phyloP scores from a whole-genome alignment of 2,113 vertebrate genomes.

The Otocyon megalotis region DNA sequence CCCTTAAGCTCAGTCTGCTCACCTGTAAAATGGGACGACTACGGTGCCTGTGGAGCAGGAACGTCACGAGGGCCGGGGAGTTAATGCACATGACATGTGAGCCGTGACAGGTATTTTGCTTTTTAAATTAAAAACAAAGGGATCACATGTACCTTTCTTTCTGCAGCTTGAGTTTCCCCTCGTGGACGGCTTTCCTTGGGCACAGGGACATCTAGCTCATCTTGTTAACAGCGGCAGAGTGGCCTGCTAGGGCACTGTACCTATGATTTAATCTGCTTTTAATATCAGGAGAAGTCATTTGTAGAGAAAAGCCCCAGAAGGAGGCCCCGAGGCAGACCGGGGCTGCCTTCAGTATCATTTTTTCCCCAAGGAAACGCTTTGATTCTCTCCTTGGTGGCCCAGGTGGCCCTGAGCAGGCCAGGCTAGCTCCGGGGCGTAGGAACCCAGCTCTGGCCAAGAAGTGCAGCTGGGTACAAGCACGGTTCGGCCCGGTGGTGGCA shows the following conservation, averaged over 20 bases:
- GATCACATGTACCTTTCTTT: rapidly evolving
- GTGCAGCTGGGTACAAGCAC: neutral
- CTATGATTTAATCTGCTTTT: too few species aligned
- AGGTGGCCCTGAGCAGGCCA: neutral
- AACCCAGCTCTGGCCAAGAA: neutral
- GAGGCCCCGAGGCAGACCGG: neutral
- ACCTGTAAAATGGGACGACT: neutral
- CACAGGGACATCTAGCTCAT: too few species aligned
- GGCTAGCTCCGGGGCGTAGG: neutral
- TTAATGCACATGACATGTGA: rapidly evolving
- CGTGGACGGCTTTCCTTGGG: neutral
- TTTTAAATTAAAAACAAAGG: neutral
- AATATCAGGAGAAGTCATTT: neutral
- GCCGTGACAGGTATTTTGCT: neutral
- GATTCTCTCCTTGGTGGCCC: neutral
- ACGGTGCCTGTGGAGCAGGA: rapidly evolving
- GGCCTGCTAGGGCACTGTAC: rapidly evolving
- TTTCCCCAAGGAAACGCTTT: neutral
- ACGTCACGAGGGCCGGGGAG: rapidly evolving
- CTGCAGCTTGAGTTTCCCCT: neutral
- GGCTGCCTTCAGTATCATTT: too few species aligned
- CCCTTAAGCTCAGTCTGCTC: neutral
- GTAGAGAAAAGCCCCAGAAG: neutral
- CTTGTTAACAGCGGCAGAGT: neutral
- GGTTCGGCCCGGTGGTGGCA: neutral